phyloP scores from a whole-genome alignment of 2,888 invertebrate species.

The Cabera pusaria region DNA sequence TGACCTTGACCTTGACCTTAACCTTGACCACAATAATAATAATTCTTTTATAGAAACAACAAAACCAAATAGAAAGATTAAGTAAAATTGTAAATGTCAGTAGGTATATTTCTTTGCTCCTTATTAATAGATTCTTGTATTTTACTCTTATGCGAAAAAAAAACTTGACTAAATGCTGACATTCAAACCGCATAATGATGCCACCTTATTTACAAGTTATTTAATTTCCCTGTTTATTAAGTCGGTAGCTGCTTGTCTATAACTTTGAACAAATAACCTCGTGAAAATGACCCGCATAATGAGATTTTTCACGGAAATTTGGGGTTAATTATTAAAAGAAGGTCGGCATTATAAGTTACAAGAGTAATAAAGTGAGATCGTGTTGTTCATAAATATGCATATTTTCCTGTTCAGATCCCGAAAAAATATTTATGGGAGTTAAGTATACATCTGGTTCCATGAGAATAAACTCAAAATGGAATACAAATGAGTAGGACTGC shows the following conservation, averaged over 20 bases:
- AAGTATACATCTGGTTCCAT: no score
- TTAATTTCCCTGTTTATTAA: conserved; percentile 19
- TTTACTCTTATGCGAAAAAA: conserved; percentile 8
- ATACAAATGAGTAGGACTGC: no score
- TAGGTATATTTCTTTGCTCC: no score
- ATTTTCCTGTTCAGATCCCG: not conserved
- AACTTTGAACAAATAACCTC: conserved; percentile 13
- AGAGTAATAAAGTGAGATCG: conserved; percentile 17
- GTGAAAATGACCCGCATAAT: conserved; percentile 17
- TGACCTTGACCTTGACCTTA: no score
- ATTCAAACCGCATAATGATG: conserved; percentile 13
- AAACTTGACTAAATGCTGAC: conserved; percentile 4
- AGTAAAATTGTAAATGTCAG: no score
- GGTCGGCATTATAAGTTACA: conserved; percentile 13
- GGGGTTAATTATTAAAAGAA: conserved; percentile 24
- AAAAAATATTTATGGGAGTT: no score
- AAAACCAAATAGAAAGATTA: no score
- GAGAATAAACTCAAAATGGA: no score
- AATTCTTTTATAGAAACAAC: no score
- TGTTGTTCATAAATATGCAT: conserved; percentile 22
- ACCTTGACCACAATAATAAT: no score
- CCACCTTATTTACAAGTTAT: conserved; percentile 12
- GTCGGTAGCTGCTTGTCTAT: conserved; percentile 11
- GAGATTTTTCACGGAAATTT: conserved; percentile 19
- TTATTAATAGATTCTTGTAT: no score